Base-by-base conservation (phyloP, 2,797 vertebrate species). In the Gymnoscopelus braueri region DNA sequence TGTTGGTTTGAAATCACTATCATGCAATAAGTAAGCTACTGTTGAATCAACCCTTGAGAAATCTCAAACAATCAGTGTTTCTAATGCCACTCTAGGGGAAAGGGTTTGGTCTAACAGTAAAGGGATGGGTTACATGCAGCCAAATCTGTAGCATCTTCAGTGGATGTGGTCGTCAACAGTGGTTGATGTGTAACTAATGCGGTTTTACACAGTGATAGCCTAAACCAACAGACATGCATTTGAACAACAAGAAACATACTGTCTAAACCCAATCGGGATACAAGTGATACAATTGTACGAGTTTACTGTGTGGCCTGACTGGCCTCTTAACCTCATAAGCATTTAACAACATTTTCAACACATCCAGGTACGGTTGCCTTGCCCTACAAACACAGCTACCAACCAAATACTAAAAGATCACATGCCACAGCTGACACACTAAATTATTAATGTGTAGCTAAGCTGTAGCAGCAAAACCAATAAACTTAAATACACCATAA, bases 21-120 rank as follows among this genome's bases (percentile, higher is more conserved):
- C 61, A 66, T 15, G 2, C 7, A n/a, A 60, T 2, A 1, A 73
- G 60, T 64, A 84, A 80, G 74, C 80, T 29, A 29, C 26, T 29
- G 26, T 84, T 85, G 71, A 80, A 70, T 15, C 80, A 75, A 85
- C 84, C 75, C 74, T 73, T 64, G 59, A 77, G 51, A 81, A 67
- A 69, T 56, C 61, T 67, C 51, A 67, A 48, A 9, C 1, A 54
- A 10, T 63, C 23, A 66, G 78, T 5, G 35, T 72, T 60, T 74
- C 61, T 62, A 74, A 60, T 74, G 63, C 55, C 50, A 10, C 39
- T 52, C 24, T n/a, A 26, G 23, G 52, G 61, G 66, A 58, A 4
- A 66, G 61, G 70, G 65, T 49, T 60, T 8, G 32, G 24, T 60
- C 26, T 61, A 65, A 62, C 69, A 60, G 56, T 50, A 44, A 39